Conservation (phyloP, 2,888 invertebrate genomes). For the Malthinus seriepunctatus region DNA sequence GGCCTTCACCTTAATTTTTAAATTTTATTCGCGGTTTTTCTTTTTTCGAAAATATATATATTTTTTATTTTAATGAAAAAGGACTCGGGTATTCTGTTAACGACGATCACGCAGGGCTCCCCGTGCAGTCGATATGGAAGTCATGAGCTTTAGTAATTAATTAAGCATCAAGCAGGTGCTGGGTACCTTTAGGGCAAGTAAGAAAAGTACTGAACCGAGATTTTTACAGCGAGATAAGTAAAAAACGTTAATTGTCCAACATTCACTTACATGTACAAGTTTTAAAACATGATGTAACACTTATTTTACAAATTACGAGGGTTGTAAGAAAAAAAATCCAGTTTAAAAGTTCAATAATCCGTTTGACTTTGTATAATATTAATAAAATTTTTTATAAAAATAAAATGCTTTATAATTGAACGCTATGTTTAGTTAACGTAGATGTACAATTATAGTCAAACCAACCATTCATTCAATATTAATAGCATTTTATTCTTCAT, state of each 20-base stretch:
- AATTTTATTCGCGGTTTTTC: constrained; percentile 1
- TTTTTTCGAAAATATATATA: not conserved
- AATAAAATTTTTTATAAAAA: constrained; percentile 13
- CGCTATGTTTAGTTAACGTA: constrained; percentile 14
- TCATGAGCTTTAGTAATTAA: constrained; percentile 44
- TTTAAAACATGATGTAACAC: too few relatives aligned
- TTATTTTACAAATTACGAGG: too few relatives aligned
- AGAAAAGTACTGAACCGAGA: constrained; percentile 20
- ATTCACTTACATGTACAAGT: not conserved
- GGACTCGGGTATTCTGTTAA: constrained; percentile 34
- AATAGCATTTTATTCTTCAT: constrained; percentile 16
- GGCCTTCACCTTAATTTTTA: constrained; percentile 5
- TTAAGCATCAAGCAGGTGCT: constrained; percentile 44
- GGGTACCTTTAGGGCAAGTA: constrained; percentile 35
- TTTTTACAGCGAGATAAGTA: constrained; percentile 19
- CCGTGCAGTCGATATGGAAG: constrained; percentile 40
- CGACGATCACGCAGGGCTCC: constrained; percentile 41
- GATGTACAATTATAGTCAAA: constrained; percentile 10
- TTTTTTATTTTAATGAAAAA: not conserved
- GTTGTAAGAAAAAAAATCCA: too few relatives aligned
- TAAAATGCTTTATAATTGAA: constrained; percentile 16
- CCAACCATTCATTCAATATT: constrained; percentile 16
- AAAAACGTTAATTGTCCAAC: constrained; percentile 17
- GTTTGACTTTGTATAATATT: not conserved
- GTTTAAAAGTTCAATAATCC: constrained; percentile 1